phyloP scores from a whole-genome alignment of 2,888 invertebrate genomes.

The Lacanobia wlatinum region DNA sequence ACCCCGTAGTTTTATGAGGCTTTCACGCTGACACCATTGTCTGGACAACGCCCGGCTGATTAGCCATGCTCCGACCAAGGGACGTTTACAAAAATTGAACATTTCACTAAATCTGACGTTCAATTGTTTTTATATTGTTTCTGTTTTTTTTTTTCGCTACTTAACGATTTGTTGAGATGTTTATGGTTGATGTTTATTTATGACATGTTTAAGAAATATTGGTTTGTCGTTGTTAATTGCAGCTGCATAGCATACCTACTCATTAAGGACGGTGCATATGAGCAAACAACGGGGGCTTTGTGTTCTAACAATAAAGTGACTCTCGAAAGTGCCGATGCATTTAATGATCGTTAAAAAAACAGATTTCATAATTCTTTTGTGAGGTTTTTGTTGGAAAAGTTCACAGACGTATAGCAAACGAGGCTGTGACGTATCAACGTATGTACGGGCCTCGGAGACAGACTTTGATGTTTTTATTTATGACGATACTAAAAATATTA shows the following conservation, averaged over 20 bases:
- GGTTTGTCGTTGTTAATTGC: conserved; percentile 32
- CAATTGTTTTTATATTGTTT: conserved; percentile 64
- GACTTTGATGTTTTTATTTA: conserved; percentile 53
- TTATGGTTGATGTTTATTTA: conserved; percentile 61
- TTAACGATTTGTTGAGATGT: conserved; percentile 58
- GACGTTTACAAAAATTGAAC: conserved; percentile 66
- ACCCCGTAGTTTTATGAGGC: conserved; percentile 87
- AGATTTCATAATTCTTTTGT: conserved; percentile 38
- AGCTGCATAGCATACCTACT: conserved; percentile 43
- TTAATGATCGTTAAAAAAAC: conserved; percentile 43
- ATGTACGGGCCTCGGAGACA: conserved; percentile 23
- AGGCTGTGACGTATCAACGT: conserved; percentile 47
- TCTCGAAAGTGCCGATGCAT: conserved; percentile 30
- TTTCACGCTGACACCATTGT: conserved; percentile 88
- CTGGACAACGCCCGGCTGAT: conserved; percentile 80
- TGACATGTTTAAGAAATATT: conserved; percentile 35
- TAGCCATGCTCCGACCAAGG: conserved; percentile 80
- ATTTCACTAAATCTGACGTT: conserved; percentile 63
- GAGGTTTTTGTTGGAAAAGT: conserved; percentile 17
- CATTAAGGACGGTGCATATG: conserved; percentile 52
- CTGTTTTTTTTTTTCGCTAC: conserved; percentile 50
- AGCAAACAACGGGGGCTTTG: conserved; percentile 45
- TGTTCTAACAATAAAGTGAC: conserved; percentile 39
- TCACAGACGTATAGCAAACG: conserved; percentile 21
- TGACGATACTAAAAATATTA: conserved; percentile 52